Evolutionary conservation across 2,797 vertebrate species (phyloP), one percentile per base, ranked within the genome.

Genomic region (Poliocrania exsul): DNA sequence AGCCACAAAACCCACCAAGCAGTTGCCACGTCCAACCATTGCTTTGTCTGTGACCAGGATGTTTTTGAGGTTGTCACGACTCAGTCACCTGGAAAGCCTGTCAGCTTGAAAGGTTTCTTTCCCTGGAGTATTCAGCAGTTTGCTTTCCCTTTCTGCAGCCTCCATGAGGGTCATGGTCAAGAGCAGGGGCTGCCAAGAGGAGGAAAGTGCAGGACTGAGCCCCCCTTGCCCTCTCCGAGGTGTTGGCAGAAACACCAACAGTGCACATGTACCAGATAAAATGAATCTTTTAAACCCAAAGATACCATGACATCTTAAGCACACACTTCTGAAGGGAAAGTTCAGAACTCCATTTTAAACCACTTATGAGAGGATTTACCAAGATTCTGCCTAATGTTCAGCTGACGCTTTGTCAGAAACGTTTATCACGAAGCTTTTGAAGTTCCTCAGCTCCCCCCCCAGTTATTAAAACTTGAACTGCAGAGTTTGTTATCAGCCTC

Each of bases 291-390:
- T 95, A 94, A 96, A 93, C 93, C 93, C 87, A 78, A 94, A 97
- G 95, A 96, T 72, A 93, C 95, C 95, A 37, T 91, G 97, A 77
- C 97, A 96, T 97, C 90, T 93, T 87, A 96, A 96, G 97, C 93
- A 78, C n/a, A 86, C 83, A 78, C 72, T 97, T 66, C 89, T 0
- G 92, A 96, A 95, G 91, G 91, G 90, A 81, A 97, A 97, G 97
- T 98, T 97, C 95, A 96, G 93, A 98, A 97, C 91, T 97, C 96
- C 93, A 90, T 53, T 97, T 97, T 98, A 98, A 98, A 98, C 95
- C 97, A 97, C 97, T 98, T 97, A 97, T 58, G 97, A 97, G 96
- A 96, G 97, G 97, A 97, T 98, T 97, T 98, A 97, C 97, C 96
- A 85, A 97, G 97, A 97, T 97, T 88, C 97, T 97, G 97, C 97